Conservation (phyloP, 2,888 invertebrate species). For the Tetranychus piercei region DNA sequence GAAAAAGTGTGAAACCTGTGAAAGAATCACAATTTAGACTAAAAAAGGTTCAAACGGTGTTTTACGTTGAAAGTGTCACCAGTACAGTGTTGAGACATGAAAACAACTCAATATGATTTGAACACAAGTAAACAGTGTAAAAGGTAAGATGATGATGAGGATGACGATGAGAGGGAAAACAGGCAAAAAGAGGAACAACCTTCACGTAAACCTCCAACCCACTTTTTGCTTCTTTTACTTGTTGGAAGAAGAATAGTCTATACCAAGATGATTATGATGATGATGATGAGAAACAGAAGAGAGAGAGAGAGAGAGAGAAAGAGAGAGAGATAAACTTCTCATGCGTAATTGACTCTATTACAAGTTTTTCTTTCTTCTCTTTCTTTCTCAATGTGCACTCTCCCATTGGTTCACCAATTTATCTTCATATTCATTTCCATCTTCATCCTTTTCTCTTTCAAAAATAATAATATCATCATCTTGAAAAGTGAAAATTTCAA, state of each 20-base stretch:
- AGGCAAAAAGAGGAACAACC: neutral
- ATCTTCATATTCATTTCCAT: neutral
- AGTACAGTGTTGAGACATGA: neutral
- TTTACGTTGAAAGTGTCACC: conserved; percentile 1
- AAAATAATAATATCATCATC: too few relatives aligned
- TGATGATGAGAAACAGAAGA: neutral
- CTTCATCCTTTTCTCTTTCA: neutral
- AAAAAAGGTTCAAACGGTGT: too few relatives aligned
- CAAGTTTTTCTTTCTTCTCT: neutral
- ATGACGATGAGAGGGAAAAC: neutral
- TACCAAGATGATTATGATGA: neutral
- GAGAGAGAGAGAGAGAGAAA: conserved; percentile 6
- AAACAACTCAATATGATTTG: too few relatives aligned
- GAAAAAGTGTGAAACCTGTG: too few relatives aligned
- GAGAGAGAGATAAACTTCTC: neutral
- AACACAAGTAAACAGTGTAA: too few relatives aligned
- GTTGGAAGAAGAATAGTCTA: neutral
- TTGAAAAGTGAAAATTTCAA: too few relatives aligned
- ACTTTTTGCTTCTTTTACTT: neutral
- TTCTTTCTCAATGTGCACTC: neutral
- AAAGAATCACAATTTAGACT: too few relatives aligned
- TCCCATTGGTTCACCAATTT: too few relatives aligned
- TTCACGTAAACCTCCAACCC: too few relatives aligned
- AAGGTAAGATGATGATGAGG: neutral
- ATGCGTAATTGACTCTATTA: neutral